A percentile compares a stretch with the other conserved stretches of the same genome.
These are phyloP conservation scores for Cydia pomonella DNA, from an alignment of 1,140 invertebrate genomes.

Conservation along the genomic window DNA sequence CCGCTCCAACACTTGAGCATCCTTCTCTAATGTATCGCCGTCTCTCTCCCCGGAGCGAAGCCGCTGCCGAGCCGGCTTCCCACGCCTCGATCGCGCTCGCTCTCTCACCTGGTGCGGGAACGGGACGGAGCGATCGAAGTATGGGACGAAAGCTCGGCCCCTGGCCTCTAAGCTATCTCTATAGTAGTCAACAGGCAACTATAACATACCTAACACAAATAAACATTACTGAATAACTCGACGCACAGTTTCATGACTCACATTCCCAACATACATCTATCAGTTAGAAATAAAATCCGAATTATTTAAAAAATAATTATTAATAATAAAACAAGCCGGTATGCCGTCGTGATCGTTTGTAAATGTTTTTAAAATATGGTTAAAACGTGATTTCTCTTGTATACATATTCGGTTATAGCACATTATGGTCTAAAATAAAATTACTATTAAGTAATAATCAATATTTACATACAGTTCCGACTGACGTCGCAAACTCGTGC, in stretches of 20 bases:
- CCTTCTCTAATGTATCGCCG: conserved; percentile 36
- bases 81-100: neutral
- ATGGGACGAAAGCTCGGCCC: neutral
- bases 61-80: neutral
- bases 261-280: conserved; percentile 38
- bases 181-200: conserved; percentile 57
- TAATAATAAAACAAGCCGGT: conserved; percentile 62
- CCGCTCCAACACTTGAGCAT: conserved; percentile 39
- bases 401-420: conserved; percentile 73
- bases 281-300: conserved; percentile 62
- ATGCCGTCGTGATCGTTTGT: conserved; percentile 45
- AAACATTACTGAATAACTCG: conserved; percentile 41
- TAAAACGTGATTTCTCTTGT: conserved; percentile 41
- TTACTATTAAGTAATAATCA: conserved; percentile 78
- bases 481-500: conserved; percentile 46
- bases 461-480: conserved; percentile 73
- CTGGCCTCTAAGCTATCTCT: conserved; percentile 10
- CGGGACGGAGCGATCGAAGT: neutral
- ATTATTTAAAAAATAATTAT: conserved; percentile 61
- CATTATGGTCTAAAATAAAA: conserved; percentile 77
- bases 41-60: neutral
- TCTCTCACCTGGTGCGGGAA: neutral
- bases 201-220: conserved; percentile 51
- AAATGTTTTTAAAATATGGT: conserved; percentile 36
- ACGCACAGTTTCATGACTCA: conserved; percentile 54